Percentiles rank a stretch among this genome's conserved stretches.
These are phyloP conservation scores for Cossypha polioptera DNA, from an alignment of 2,797 vertebrate species.

Conservation along the genomic window DNA sequence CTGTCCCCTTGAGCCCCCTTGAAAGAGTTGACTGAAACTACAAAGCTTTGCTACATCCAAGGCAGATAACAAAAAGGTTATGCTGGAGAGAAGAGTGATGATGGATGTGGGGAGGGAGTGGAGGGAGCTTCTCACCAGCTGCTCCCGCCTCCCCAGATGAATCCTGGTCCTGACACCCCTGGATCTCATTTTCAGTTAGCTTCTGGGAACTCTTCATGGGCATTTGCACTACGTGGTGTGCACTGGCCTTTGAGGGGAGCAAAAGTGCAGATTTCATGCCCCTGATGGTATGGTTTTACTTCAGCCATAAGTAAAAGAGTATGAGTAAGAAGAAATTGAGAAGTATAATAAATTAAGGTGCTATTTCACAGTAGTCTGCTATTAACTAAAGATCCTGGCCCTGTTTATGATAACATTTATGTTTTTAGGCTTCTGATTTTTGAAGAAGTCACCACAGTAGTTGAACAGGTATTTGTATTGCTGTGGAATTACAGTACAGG, in stretches of 20 bases:
- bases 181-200: background rate
- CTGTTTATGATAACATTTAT: background rate
- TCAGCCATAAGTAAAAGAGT: background rate
- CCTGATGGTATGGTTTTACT: background rate
- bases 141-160: background rate
- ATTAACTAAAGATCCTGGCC: background rate
- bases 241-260: background rate
- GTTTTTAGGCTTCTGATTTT: background rate
- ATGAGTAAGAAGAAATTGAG: background rate
- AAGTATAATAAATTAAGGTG: background rate
- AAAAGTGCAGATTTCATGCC: background rate
- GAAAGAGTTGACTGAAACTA: background rate
- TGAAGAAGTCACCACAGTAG: background rate
- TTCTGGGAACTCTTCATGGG: background rate
- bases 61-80: background rate
- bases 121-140: background rate
- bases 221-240: background rate
- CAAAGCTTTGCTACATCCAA: background rate
- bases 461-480: background rate
- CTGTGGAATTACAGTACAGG: background rate
- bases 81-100: background rate
- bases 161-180: background rate
- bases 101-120: background rate
- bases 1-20: background rate
- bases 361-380: background rate